Percentiles rank a stretch among this genome's conserved stretches.
These are phyloP conservation scores for Busseola fusca DNA, from an alignment of 2,888 invertebrate species.

Conservation along the genomic window DNA sequence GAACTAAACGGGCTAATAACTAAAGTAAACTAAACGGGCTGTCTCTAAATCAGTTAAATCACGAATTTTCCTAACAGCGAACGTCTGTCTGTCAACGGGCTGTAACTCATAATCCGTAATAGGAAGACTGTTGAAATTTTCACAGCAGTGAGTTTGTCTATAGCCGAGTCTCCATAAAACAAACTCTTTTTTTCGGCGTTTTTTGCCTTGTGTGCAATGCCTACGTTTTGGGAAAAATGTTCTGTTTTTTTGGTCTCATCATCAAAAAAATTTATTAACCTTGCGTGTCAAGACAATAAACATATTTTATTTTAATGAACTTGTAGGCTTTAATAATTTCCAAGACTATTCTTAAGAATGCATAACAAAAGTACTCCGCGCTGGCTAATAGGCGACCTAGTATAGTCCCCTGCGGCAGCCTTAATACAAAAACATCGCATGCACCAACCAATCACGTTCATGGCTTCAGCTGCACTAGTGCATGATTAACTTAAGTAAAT, in stretches of 20 bases:
- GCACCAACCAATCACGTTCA: conserved; percentile 27
- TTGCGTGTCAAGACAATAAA: not conserved
- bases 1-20: too few species aligned
- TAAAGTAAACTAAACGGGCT: too few species aligned
- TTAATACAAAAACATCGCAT: conserved; percentile 35
- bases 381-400: conserved; percentile 1
- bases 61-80: too few species aligned
- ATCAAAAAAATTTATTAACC: not conserved
- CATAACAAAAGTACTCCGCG: not conserved
- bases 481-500: conserved; percentile 37
- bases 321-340: not conserved
- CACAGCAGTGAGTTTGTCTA: not conserved
- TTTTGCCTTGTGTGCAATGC: not conserved
- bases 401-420: conserved; percentile 36
- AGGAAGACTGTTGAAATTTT: not conserved
- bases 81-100: not conserved
- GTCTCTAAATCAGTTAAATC: too few species aligned
- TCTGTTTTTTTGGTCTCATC: not conserved
- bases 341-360: conserved; percentile 10
- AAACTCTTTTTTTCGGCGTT: not conserved
- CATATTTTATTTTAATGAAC: not conserved
- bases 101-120: not conserved
- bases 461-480: conserved; percentile 21
- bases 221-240: not conserved
- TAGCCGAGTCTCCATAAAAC: not conserved